Evolutionary conservation across 2,888 invertebrate genomes (phyloP), one percentile per base, ranked within the genome.

Genomic region (Lasioglossum calceatum): DNA sequence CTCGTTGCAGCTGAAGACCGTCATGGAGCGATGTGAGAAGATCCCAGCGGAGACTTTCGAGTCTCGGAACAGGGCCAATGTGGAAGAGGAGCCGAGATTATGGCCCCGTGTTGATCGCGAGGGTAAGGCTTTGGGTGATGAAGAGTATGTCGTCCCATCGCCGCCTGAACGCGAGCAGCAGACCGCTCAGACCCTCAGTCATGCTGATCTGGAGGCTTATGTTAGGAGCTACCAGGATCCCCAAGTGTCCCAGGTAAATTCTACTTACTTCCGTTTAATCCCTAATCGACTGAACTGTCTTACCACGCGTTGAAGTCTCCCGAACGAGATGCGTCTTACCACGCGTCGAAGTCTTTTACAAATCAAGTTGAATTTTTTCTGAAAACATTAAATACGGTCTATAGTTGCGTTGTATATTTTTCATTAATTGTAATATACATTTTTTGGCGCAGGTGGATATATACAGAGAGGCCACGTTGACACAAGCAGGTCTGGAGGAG

Each of bases 121-220:
- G 92, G 97, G 97, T 70, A 97, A 96, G 94, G 94, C 96, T 42
- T 93, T 96, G 76, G 97, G 97, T 77, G 97, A 97, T 92, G 95
- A 95, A 88, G 97, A 97, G 91, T 97, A 97, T 95, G 96, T 96
- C 92, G 97, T 97, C 82, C 97, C 97, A 61, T 97, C 97, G 39
- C 97, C 97, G 27, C 97, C 97, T 1, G 97, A 97, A 95, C 95
- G 97, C 85, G 97, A 97, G 84, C 94, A 94, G 76, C 94, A 94
- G 75, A 91, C 93, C 61, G 86, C 93, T 23, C 94, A 94, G 85
- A 94, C 94, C 81, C 95, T 97, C 88, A 97, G 97, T 72, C 97
- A 97, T 94, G 97, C 97, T 76, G 97, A 97, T 92, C 96, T 97
- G 85, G 97, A 97, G 94, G 97, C 97, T 92, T 97, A 97, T 93